These are phyloP conservation scores for Alauda arvensis DNA, from an alignment of 2,797 vertebrate species.

Conservation along the genomic window DNA sequence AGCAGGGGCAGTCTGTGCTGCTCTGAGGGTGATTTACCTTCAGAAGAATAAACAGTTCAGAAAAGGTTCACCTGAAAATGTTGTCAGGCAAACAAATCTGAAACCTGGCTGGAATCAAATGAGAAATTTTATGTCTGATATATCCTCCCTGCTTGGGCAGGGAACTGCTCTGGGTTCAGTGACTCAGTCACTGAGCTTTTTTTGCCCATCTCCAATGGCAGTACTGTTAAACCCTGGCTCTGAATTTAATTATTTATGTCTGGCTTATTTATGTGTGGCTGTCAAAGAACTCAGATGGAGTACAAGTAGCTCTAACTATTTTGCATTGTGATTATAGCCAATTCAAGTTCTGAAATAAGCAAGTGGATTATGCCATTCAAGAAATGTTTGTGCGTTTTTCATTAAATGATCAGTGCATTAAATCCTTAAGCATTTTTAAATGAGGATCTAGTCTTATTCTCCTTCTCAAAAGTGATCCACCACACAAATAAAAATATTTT, in stretches of 20 bases:
- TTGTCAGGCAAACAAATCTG: not conserved
- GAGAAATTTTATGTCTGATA: not conserved
- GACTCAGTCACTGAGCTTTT: not conserved
- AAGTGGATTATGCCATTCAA: not conserved
- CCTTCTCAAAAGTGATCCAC: not conserved
- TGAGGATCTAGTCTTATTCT: not conserved
- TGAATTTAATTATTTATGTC: not conserved
- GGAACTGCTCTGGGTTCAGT: not conserved
- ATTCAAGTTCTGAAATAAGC: not conserved
- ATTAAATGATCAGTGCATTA: not conserved
- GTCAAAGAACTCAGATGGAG: not conserved
- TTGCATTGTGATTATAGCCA: not conserved
- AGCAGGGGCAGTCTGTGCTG: not conserved
- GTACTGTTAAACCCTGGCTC: not conserved
- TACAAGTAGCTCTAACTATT: not conserved
- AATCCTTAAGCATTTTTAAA: not conserved
- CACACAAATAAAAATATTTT: not conserved
- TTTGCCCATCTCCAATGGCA: not conserved
- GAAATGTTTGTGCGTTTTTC: not conserved
- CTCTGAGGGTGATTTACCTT: not conserved
- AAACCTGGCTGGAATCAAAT: not conserved
- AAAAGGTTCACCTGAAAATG: not conserved
- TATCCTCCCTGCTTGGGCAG: not conserved
- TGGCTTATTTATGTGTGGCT: not conserved
- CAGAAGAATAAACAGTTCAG: not conserved